Percentiles rank a stretch among this genome's conserved stretches.
These are phyloP conservation scores for Colius striatus DNA, from an alignment of 2,113 vertebrate species.

Conservation along the genomic window DNA sequence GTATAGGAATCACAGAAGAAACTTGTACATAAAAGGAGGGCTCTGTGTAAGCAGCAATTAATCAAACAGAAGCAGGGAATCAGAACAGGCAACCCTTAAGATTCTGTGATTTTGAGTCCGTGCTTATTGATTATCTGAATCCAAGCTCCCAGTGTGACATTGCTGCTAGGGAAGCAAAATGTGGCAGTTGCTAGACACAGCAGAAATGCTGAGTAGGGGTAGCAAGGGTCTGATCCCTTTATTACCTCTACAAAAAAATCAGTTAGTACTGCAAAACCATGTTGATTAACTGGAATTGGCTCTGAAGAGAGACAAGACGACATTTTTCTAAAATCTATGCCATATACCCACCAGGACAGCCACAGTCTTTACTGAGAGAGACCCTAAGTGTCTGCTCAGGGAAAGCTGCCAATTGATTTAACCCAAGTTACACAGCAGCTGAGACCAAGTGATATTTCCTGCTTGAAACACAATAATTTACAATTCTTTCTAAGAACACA, in stretches of 20 bases:
- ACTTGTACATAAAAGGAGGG: neutral
- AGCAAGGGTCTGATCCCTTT: neutral
- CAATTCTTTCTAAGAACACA: neutral
- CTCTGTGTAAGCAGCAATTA: neutral
- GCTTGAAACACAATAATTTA: neutral
- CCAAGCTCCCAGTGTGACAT: neutral
- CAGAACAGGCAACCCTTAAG: neutral
- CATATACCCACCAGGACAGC: neutral
- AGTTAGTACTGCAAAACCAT: neutral
- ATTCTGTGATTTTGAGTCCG: neutral
- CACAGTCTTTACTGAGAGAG: neutral
- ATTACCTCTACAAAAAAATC: neutral
- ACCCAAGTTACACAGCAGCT: neutral
- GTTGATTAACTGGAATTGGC: neutral
- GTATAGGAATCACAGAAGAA: neutral
- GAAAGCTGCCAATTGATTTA: neutral
- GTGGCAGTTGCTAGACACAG: neutral
- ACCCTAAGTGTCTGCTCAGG: neutral
- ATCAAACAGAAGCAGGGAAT: neutral
- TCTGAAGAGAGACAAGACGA: neutral
- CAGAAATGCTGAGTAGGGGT: neutral
- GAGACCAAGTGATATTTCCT: neutral
- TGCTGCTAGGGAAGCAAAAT: neutral
- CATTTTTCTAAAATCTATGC: neutral
- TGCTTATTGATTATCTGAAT: neutral